phyloP scores from a whole-genome alignment of 2,888 invertebrate genomes.

The Orchesella flavescens region DNA sequence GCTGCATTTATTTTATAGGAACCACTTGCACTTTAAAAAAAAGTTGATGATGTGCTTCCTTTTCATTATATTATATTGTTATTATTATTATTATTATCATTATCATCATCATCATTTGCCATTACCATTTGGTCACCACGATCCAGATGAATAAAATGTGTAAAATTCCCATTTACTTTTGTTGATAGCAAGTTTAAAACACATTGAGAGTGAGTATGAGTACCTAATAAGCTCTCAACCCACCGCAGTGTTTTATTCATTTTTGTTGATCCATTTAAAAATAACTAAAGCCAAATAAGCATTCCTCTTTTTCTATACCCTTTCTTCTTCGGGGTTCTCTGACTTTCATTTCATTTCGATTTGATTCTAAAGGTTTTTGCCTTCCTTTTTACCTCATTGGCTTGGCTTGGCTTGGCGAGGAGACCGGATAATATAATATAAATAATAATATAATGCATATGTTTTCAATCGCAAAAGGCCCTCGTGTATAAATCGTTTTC shows the following conservation, averaged over 20 bases:
- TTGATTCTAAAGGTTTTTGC: neutral
- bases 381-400: conserved; percentile 11
- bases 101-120: too few relatives aligned
- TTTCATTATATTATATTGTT: neutral
- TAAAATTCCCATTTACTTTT: neutral
- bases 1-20: too few relatives aligned
- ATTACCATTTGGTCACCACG: neutral
- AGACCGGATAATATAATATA: conserved; percentile 5
- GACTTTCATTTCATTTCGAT: neutral
- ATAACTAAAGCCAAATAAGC: too few relatives aligned
- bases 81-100: neutral
- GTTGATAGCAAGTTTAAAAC: neutral
- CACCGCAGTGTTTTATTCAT: conserved; percentile 25
- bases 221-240: conserved; percentile 44
- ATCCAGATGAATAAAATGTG: neutral
- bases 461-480: neutral
- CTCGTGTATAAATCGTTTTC: neutral
- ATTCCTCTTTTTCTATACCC: neutral
- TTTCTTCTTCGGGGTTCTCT: neutral
- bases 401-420: too few relatives aligned
- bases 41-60: neutral
- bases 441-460: too few relatives aligned
- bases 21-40: neutral
- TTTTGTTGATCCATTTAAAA: conserved; percentile 20
- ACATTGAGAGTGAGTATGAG: conserved; percentile 24